Percentiles rank a stretch among this genome's conserved stretches.
Evolutionary conservation across 1,140 invertebrate species (phyloP).

Genomic region (Luehdorfia chinensis): DNA sequence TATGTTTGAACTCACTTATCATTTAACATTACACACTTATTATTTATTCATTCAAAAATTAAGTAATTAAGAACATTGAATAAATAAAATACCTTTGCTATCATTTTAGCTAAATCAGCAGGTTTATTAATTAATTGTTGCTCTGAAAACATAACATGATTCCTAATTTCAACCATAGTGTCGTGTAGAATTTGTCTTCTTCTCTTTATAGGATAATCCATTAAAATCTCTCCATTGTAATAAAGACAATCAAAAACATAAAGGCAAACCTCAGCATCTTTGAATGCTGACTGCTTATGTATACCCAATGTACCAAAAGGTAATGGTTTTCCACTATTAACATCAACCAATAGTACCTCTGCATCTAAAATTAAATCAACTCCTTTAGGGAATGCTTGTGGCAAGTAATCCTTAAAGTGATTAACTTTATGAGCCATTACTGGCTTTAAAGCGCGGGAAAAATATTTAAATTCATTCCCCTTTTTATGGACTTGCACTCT

Average conservation of each 20-base stretch:
- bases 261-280: constrained; percentile 92
- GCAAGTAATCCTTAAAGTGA: constrained; percentile 92
- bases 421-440: constrained; percentile 93
- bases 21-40: too few species aligned
- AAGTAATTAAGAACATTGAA: too few species aligned
- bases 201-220: constrained; percentile 86
- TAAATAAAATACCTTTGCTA: constrained; percentile 78
- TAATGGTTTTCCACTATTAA: constrained; percentile 88
- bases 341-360: constrained; percentile 95
- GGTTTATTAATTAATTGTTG: constrained; percentile 86
- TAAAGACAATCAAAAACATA: constrained; percentile 97
- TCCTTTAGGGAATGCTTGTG: constrained; percentile 91
- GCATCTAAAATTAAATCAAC: constrained; percentile 93
- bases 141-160: constrained; percentile 94
- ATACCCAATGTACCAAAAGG: constrained; percentile 94
- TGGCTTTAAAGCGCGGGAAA: constrained; percentile 93
- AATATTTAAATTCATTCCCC: constrained; percentile 91
- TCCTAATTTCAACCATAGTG: constrained; percentile 90
- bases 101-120: constrained; percentile 86
- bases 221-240: constrained; percentile 92
- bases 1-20: too few species aligned
- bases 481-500: constrained; percentile 93
- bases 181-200: constrained; percentile 87
- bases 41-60: too few species aligned
- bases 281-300: constrained; percentile 93